phyloP scores from a whole-genome alignment of 2,113 vertebrate species.

The Burhinus oedicnemus region DNA sequence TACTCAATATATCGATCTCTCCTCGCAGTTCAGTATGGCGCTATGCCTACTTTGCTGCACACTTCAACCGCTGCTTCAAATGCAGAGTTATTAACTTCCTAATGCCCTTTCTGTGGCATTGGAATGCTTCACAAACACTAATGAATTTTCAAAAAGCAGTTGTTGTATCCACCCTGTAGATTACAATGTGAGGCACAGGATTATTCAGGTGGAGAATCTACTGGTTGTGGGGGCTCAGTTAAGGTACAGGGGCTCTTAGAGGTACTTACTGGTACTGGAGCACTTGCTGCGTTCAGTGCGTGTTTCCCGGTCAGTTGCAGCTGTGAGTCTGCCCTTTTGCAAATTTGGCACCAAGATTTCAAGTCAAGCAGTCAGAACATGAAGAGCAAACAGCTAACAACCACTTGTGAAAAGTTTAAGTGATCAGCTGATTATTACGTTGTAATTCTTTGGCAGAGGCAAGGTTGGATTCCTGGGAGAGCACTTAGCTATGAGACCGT shows the following conservation, averaged over 20 bases:
- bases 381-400: neutral
- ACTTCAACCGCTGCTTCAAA: neutral
- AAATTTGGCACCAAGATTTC: neutral
- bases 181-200: neutral
- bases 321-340: neutral
- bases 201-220: neutral
- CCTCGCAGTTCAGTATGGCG: neutral
- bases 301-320: neutral
- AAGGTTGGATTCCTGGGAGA: neutral
- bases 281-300: neutral
- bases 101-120: neutral
- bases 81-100: neutral
- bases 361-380: neutral
- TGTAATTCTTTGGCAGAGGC: neutral
- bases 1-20: neutral
- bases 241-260: fast-evolving
- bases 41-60: neutral
- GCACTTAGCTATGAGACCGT: neutral
- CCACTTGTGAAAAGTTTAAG: neutral
- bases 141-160: neutral
- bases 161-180: neutral
- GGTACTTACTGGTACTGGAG: neutral
- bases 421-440: neutral
- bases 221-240: neutral
- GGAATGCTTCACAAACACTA: neutral